Conservation (phyloP, 2,888 invertebrate species). For the Cantharis nigra region DNA sequence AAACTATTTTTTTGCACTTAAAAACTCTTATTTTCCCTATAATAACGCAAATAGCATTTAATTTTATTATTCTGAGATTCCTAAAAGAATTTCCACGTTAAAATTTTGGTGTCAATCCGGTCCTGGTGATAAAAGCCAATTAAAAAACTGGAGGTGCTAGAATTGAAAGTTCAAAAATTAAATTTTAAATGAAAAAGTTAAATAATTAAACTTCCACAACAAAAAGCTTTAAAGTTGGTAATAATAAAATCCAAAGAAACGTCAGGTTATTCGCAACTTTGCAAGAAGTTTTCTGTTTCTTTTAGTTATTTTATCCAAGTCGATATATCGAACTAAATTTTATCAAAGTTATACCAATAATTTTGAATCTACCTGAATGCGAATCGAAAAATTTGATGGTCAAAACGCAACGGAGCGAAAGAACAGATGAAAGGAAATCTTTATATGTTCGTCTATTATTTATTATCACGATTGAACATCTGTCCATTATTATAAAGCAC, state of each 20-base stretch:
- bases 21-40: too few species aligned
- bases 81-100: too few species aligned
- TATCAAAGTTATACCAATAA: background rate
- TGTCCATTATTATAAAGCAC: conserved; percentile 40
- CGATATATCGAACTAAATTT: background rate
- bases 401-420: conserved; percentile 46
- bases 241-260: background rate
- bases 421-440: conserved; percentile 46
- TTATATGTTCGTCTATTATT: conserved; percentile 50
- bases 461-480: conserved; percentile 45
- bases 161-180: background rate
- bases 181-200: background rate
- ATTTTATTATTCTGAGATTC: too few species aligned
- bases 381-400: conserved; percentile 43
- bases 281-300: background rate
- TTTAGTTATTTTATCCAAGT: background rate
- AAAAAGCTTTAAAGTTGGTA: background rate
- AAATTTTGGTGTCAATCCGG: too few species aligned
- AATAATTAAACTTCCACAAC: background rate
- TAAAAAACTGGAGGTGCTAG: background rate
- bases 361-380: conserved; percentile 31
- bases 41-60: too few species aligned
- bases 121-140: background rate
- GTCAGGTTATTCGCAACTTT: background rate
- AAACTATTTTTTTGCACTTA: too few species aligned